phyloP scores from a whole-genome alignment of 2,113 vertebrate species.

The Sigmodon hispidus region DNA sequence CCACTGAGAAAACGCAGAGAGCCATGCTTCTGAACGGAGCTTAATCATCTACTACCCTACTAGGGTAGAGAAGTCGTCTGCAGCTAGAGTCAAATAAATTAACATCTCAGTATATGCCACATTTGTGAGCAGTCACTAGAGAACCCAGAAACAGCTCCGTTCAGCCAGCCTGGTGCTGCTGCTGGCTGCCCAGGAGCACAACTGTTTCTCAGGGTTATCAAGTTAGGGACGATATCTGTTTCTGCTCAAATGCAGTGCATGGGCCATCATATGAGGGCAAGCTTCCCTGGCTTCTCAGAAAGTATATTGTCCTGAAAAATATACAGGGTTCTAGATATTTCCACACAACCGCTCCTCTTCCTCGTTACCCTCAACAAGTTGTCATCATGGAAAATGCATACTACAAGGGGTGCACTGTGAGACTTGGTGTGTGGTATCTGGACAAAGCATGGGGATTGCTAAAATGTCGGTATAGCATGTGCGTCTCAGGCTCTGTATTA shows the following conservation, averaged over 20 bases:
- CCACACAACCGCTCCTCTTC: not conserved
- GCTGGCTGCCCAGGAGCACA: not conserved
- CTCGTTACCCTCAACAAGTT: not conserved
- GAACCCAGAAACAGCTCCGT: not conserved
- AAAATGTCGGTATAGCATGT: not conserved
- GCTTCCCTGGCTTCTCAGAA: not conserved
- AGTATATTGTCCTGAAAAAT: not conserved
- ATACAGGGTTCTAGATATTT: not conserved
- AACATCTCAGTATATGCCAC: constrained; percentile 30
- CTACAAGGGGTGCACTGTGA: not conserved
- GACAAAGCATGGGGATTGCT: not conserved
- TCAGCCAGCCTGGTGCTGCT: not conserved
- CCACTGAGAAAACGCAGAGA: not conserved
- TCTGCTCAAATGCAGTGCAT: not conserved
- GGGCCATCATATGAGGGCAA: not conserved
- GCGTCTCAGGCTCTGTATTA: not conserved
- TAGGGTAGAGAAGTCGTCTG: not conserved
- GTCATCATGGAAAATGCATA: not conserved
- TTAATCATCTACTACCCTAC: constrained; percentile 36
- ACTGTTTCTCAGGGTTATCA: constrained; percentile 8
- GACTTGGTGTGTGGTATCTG: not conserved
- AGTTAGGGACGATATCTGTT: not conserved
- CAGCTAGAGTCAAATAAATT: constrained; percentile 34
- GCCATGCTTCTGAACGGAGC: constrained; percentile 1
- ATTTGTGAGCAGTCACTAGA: constrained; percentile 45